Conservation (phyloP, 2,888 invertebrate genomes). For the Diogma glabrata region DNA sequence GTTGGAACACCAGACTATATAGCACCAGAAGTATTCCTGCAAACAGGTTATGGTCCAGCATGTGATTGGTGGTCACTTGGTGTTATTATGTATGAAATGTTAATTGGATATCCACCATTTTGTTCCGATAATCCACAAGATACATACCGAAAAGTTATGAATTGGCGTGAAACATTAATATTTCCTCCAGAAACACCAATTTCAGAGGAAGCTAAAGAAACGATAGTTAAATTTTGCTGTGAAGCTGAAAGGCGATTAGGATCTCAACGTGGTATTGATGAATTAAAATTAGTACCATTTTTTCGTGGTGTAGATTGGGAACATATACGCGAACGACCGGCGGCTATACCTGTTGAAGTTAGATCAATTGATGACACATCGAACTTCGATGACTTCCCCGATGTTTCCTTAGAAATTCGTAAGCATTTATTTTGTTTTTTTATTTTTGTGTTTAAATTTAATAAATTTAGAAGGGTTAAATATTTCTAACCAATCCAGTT, state of each 20-base stretch:
- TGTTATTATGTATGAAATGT: conserved; percentile 99
- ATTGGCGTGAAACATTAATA: conserved; percentile 95
- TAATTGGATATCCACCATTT: conserved; percentile 99
- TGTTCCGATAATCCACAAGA: conserved; percentile 76
- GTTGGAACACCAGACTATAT: conserved; percentile 99
- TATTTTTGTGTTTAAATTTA: background rate
- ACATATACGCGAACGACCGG: conserved; percentile 95
- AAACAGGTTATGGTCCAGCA: conserved; percentile 94
- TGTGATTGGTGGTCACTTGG: conserved; percentile 99
- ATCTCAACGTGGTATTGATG: conserved; percentile 81
- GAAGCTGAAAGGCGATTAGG: conserved; percentile 84
- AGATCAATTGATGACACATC: conserved; percentile 99
- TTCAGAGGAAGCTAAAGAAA: conserved; percentile 92
- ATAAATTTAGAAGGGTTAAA: too few relatives aligned
- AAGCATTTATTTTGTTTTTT: conserved; percentile 40
- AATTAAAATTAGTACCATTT: conserved; percentile 85
- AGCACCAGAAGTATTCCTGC: conserved; percentile 96
- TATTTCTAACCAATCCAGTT: too few relatives aligned
- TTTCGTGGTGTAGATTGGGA: conserved; percentile 99
- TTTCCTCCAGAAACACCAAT: conserved; percentile 99
- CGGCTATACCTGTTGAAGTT: conserved; percentile 95
- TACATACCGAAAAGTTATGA: conserved; percentile 79
- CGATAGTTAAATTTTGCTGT: conserved; percentile 92
- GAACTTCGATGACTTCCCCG: conserved; percentile 99
- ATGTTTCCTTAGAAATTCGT: conserved; percentile 98